Conservation (phyloP, 2,113 vertebrate genomes). For the Ginglymostoma cirratum region DNA sequence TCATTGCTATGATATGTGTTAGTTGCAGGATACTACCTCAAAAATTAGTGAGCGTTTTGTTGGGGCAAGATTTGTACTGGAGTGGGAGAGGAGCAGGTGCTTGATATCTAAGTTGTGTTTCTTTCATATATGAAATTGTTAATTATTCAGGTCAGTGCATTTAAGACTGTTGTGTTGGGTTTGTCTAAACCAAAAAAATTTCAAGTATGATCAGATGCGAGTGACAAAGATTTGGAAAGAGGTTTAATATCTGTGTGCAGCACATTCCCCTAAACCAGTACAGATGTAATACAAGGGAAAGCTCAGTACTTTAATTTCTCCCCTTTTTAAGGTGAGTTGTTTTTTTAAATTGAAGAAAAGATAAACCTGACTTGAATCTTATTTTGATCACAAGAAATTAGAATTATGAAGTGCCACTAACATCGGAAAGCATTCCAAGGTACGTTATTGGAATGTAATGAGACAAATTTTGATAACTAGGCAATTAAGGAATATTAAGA, state of each 20-base stretch:
- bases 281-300: neutral
- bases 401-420: neutral
- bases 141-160: neutral
- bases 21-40: neutral
- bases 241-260: neutral
- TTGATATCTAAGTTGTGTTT: neutral
- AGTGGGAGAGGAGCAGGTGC: neutral
- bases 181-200: neutral
- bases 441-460: neutral
- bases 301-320: neutral
- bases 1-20: neutral
- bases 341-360: neutral
- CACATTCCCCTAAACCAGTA: neutral
- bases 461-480: neutral
- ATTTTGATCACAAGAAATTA: neutral
- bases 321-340: neutral
- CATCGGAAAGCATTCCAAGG: neutral
- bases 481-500: neutral
- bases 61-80: neutral
- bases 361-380: neutral
- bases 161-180: neutral
- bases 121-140: neutral
- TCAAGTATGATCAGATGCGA: neutral
- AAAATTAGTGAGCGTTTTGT: too few species aligned
- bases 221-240: neutral